These are phyloP conservation scores for Drosophila anceps DNA, from an alignment of 2,888 invertebrate species.

Conservation along the genomic window DNA sequence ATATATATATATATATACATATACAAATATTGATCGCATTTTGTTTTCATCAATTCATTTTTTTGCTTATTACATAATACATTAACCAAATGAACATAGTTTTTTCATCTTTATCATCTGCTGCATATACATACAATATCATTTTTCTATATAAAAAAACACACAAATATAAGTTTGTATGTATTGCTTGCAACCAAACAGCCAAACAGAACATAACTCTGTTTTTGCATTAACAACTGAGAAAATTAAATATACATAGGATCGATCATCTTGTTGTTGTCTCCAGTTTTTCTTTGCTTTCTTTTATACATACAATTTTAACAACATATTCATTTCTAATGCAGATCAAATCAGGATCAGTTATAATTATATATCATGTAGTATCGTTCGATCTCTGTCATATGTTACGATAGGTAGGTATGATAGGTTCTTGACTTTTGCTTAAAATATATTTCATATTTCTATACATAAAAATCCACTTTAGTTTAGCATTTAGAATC, in stretches of 20 bases:
- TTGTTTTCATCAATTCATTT: background rate
- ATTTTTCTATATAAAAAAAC: conserved; percentile 20
- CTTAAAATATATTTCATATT: conserved; percentile 35
- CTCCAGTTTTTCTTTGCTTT: background rate
- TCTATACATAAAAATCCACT: conserved; percentile 33
- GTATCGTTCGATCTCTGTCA: conserved; percentile 11
- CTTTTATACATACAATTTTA: conserved; percentile 18
- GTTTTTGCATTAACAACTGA: conserved; percentile 45
- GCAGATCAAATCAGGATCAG: conserved; percentile 24
- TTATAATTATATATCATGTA: conserved; percentile 1
- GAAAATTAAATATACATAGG: conserved; percentile 40
- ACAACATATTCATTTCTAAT: conserved; percentile 48
- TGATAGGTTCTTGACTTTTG: conserved; percentile 59
- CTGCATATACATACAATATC: conserved; percentile 34
- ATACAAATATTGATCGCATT: conserved; percentile 8
- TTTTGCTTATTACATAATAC: background rate
- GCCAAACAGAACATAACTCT: conserved; percentile 40
- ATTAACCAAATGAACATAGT: conserved; percentile 8
- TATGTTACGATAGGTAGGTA: conserved; percentile 44
- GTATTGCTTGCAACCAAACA: conserved; percentile 48
- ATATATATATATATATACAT: conserved; percentile 31
- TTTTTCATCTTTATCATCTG: background rate
- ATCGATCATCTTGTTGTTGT: conserved; percentile 5
- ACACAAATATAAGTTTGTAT: conserved; percentile 38
- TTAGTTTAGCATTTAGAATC: conserved; percentile 42